phyloP scores from a whole-genome alignment of 30 jellyfish, hydroid and myxozoan species.

The Aurelia aurita region DNA sequence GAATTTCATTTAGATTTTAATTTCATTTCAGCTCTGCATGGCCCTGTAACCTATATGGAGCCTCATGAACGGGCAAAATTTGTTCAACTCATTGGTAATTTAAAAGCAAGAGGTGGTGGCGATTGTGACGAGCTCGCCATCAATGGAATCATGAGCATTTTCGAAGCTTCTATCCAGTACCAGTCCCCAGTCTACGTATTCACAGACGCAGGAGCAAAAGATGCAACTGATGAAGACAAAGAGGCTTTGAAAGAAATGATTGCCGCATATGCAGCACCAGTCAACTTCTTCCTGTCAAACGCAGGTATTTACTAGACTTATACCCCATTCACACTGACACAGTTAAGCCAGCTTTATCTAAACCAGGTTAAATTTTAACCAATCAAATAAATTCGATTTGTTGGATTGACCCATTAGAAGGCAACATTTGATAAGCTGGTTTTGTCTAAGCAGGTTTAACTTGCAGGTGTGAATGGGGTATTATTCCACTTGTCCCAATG shows the following conservation, averaged over 20 bases:
- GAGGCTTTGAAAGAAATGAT: slow-evolving; percentile 50
- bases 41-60: slow-evolving; percentile 62
- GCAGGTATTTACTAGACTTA: slow-evolving; percentile 18
- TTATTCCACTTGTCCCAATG: not conserved
- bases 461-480: no score
- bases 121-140: slow-evolving; percentile 82
- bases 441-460: no score
- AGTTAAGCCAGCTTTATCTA: no score
- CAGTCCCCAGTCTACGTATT: slow-evolving; percentile 66
- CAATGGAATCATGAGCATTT: slow-evolving; percentile 69
- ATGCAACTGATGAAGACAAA: slow-evolving; percentile 39
- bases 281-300: slow-evolving; percentile 55
- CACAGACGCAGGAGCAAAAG: slow-evolving; percentile 79
- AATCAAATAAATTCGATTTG: no score
- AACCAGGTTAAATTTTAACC: no score
- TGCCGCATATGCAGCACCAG: slow-evolving; percentile 25
- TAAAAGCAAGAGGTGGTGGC: slow-evolving; percentile 72
- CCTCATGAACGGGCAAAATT: slow-evolving; percentile 30
- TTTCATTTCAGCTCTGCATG: slow-evolving; percentile 32
- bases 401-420: no score
- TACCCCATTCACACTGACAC: not conserved
- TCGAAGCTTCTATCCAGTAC: slow-evolving; percentile 40
- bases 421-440: no score
- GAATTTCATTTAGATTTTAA: not conserved
- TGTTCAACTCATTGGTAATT: slow-evolving; percentile 9